A percentile compares a stretch with the other conserved stretches of the same genome.
Conservation (phyloP, 92 coral and sea anemone genomes). For the Chrysogorgia sp. region DNA sequence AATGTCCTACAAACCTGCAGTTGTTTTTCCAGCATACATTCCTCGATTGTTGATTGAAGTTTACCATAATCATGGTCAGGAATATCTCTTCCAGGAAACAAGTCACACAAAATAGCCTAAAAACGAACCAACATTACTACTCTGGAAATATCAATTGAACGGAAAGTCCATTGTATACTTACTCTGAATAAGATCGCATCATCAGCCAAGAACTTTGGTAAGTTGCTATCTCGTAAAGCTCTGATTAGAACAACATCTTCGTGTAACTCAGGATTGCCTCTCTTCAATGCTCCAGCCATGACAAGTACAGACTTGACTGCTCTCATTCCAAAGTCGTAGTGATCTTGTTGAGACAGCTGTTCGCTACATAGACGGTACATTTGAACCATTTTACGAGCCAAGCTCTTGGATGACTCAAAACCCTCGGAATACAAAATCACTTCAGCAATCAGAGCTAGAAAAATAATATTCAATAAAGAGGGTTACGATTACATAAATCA, state of each 20-base stretch:
- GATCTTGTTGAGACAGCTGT: conserved; percentile 98
- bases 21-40: conserved; percentile 72
- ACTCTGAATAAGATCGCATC: conserved; percentile 94
- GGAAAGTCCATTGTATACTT: neutral
- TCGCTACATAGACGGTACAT: conserved; percentile 98
- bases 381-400: conserved; percentile 99
- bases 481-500: neutral
- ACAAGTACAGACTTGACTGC: conserved; percentile 99
- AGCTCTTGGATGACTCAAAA: conserved; percentile 94
- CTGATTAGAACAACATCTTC: conserved; percentile 95
- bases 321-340: conserved; percentile 99
- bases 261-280: conserved; percentile 93
- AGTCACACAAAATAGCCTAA: conserved; percentile 93
- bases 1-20: conserved; percentile 66
- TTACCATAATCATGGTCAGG: conserved; percentile 98
- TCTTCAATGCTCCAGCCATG: conserved; percentile 98
- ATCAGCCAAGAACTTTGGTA: conserved; percentile 95
- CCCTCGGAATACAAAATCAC: conserved; percentile 99
- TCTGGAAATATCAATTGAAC: neutral
- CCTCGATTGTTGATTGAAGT: conserved; percentile 93
- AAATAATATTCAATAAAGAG: neutral
- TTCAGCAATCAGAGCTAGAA: conserved; percentile 92
- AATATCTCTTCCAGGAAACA: conserved; percentile 98
- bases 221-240: conserved; percentile 92
- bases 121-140: neutral